These are phyloP conservation scores for Axea sp. DNA, from an alignment of 2,888 invertebrate genomes.

Conservation along the genomic window DNA sequence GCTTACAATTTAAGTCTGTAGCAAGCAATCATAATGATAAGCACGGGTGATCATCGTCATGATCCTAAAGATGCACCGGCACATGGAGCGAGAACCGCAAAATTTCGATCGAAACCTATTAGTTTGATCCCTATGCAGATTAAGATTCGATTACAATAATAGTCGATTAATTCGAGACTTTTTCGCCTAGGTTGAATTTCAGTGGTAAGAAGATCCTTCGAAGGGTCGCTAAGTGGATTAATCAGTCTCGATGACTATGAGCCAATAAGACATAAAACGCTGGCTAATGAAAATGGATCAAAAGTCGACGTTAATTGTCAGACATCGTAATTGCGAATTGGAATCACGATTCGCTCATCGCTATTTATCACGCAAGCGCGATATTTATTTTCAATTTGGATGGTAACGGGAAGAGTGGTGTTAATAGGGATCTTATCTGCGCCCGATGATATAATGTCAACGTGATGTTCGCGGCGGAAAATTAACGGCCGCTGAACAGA, in stretches of 20 bases:
- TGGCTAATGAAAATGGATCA: conserved; percentile 36
- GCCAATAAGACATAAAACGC: conserved; percentile 4
- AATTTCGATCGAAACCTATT: conserved; percentile 7
- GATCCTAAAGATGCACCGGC: no score
- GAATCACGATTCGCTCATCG: conserved; percentile 31
- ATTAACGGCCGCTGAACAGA: conserved; percentile 74
- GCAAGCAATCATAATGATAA: no score
- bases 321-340: conserved; percentile 37
- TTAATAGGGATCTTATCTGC: conserved; percentile 50
- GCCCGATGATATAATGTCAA: conserved; percentile 53
- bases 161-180: conserved; percentile 22
- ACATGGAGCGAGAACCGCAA: no score
- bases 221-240: conserved; percentile 29
- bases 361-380: conserved; percentile 32
- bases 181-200: conserved; percentile 20
- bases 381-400: conserved; percentile 53
- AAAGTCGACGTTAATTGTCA: conserved; percentile 29
- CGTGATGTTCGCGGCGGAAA: conserved; percentile 53
- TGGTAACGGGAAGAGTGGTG: conserved; percentile 2
- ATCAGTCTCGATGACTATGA: neutral
- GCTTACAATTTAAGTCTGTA: no score
- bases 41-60: no score
- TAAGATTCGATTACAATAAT: conserved; percentile 19
- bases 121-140: conserved; percentile 14
- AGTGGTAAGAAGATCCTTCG: conserved; percentile 17